Conservation (phyloP, 1,140 invertebrate species). For the Atta texana region DNA sequence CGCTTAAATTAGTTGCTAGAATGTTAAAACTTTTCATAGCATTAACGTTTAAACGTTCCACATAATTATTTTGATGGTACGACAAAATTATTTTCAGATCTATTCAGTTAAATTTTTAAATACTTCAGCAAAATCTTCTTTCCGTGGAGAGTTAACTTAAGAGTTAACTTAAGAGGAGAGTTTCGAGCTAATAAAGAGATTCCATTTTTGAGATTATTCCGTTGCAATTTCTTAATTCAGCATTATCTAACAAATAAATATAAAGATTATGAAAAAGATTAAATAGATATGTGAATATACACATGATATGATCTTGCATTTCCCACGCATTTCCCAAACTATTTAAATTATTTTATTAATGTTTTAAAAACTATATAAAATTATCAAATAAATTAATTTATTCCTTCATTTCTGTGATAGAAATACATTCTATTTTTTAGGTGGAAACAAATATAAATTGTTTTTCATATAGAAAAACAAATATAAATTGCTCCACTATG, state of each 20-base stretch:
- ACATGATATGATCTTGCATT: neutral
- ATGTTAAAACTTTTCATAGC: too few species aligned
- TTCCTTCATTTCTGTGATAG: neutral
- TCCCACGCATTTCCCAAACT: neutral
- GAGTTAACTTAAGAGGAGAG: neutral
- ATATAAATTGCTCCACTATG: neutral
- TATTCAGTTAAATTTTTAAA: too few species aligned
- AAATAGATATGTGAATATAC: neutral
- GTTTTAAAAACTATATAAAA: neutral
- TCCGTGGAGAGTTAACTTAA: neutral
- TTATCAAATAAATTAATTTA: neutral
- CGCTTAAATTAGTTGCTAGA: too few species aligned
- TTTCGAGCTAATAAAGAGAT: neutral
- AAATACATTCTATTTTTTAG: slow-evolving; percentile 38
- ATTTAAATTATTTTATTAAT: neutral
- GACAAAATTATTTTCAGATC: too few species aligned
- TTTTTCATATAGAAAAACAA: slow-evolving; percentile 1
- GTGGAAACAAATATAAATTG: neutral
- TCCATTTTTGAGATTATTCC: too few species aligned
- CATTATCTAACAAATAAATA: neutral
- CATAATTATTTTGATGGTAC: too few species aligned
- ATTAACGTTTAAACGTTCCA: too few species aligned
- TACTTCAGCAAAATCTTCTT: too few species aligned
- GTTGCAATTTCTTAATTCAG: neutral
- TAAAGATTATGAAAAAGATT: neutral